A percentile compares a stretch with the other conserved stretches of the same genome.
phyloP scores from a whole-genome alignment of 2,113 vertebrate species.

The Spilogale gracilis region DNA sequence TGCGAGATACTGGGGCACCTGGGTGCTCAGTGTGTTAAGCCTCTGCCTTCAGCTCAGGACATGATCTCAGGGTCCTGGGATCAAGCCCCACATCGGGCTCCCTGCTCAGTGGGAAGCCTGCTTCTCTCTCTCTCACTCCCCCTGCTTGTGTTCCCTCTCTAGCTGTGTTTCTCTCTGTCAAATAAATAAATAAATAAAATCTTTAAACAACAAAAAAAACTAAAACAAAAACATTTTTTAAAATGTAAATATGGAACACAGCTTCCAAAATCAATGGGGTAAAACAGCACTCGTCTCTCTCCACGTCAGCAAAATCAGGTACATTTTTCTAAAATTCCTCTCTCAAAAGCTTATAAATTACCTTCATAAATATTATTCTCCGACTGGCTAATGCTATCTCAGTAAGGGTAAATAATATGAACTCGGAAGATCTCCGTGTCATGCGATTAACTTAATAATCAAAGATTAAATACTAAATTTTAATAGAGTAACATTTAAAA shows the following conservation, averaged over 20 bases:
- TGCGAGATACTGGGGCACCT: neutral
- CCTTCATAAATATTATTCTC: conserved; percentile 34
- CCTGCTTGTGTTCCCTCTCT: too few relatives aligned
- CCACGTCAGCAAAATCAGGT: conserved; percentile 22
- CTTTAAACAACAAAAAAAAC: too few relatives aligned
- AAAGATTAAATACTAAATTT: conserved; percentile 65
- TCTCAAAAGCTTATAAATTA: conserved; percentile 28
- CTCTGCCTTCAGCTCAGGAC: too few relatives aligned
- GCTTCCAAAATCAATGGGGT: conserved; percentile 44
- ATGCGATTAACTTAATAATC: conserved; percentile 52
- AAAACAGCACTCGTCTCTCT: neutral
- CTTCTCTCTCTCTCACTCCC: too few relatives aligned
- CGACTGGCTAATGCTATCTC: conserved; percentile 4
- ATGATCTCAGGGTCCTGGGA: too few relatives aligned
- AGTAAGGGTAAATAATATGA: conserved; percentile 8
- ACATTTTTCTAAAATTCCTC: conserved; percentile 19
- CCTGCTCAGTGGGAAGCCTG: too few relatives aligned
- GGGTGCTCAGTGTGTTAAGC: too few relatives aligned
- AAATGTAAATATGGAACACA: neutral
- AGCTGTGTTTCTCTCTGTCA: too few relatives aligned
- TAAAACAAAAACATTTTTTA: neutral
- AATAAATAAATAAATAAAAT: too few relatives aligned
- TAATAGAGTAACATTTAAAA: conserved; percentile 62
- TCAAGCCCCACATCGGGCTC: too few relatives aligned
- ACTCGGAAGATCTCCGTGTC: conserved; percentile 7